A percentile compares a stretch with the other conserved stretches of the same genome.
phyloP scores from a whole-genome alignment of 2,888 invertebrate species.

The Dynastes tityus region DNA sequence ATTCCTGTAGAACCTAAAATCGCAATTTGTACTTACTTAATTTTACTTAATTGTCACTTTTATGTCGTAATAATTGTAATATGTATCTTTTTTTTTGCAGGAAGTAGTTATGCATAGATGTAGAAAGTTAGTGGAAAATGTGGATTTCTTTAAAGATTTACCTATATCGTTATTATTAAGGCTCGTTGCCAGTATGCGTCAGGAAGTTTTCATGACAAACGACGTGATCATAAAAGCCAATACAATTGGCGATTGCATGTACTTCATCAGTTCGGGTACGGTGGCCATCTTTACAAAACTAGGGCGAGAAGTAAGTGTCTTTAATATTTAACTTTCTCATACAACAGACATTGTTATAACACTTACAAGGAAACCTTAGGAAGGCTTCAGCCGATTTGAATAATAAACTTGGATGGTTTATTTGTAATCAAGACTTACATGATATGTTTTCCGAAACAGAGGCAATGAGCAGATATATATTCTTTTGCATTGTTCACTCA shows the following conservation, averaged over 20 bases:
- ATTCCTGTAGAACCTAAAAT: no score
- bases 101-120: conserved; percentile 70
- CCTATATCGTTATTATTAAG: conserved; percentile 62
- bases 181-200: conserved; percentile 63
- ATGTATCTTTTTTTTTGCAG: not conserved
- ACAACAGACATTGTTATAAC: not conserved
- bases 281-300: conserved; percentile 69
- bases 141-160: conserved; percentile 67
- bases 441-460: no score
- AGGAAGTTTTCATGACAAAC: conserved; percentile 67
- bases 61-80: no score
- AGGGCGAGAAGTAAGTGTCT: conserved; percentile 62
- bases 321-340: not conserved
- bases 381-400: no score
- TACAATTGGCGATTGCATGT: conserved; percentile 65
- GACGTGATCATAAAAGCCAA: conserved; percentile 68
- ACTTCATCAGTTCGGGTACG: conserved; percentile 69
- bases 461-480: no score
- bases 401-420: no score
- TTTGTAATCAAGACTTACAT: no score
- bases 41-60: no score
- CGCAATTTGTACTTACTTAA: no score
- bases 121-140: conserved; percentile 66
- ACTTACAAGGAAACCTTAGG: no score
- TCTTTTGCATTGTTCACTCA: no score